Percentiles rank a stretch among this genome's conserved stretches.
Conservation (phyloP, 2,888 invertebrate genomes). For the Agrotis exclamationis region DNA sequence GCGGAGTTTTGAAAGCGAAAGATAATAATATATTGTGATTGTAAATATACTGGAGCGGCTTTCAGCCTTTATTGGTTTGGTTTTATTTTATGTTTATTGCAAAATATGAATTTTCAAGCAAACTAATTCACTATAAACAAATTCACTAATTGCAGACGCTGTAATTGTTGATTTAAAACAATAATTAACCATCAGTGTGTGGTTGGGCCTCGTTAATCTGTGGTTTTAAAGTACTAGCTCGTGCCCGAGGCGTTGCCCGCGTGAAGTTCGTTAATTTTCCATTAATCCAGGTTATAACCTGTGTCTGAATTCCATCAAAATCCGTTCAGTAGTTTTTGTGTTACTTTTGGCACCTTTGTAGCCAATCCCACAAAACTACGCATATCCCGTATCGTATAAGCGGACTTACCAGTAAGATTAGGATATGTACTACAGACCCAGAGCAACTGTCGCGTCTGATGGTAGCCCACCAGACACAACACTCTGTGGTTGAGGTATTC, state of each 20-base stretch:
- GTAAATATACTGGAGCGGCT: conserved; percentile 15
- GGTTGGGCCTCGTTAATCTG: neutral
- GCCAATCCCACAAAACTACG: too few relatives aligned
- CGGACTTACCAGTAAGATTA: too few relatives aligned
- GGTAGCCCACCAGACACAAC: neutral
- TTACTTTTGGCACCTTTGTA: too few relatives aligned
- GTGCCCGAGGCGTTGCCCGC: too few relatives aligned
- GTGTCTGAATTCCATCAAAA: too few relatives aligned
- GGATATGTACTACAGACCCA: neutral
- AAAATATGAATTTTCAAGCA: neutral
- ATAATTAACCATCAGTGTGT: neutral
- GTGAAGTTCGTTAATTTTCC: too few relatives aligned
- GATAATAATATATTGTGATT: conserved; percentile 49
- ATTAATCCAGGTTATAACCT: too few relatives aligned
- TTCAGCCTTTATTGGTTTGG: neutral
- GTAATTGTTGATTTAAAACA: conserved; percentile 1
- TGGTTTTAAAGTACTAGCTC: neutral
- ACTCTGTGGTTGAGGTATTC: neutral
- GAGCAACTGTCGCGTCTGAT: neutral
- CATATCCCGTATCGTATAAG: too few relatives aligned
- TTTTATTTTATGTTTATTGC: conserved; percentile 16
- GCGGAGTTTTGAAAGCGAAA: conserved; percentile 35
- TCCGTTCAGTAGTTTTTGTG: too few relatives aligned
- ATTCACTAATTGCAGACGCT: neutral
- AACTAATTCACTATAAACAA: neutral